Evolutionary conservation across 2,797 vertebrate genomes (phyloP), one percentile per base, ranked within the genome.

Genomic region (Crenuchus spilurus): DNA sequence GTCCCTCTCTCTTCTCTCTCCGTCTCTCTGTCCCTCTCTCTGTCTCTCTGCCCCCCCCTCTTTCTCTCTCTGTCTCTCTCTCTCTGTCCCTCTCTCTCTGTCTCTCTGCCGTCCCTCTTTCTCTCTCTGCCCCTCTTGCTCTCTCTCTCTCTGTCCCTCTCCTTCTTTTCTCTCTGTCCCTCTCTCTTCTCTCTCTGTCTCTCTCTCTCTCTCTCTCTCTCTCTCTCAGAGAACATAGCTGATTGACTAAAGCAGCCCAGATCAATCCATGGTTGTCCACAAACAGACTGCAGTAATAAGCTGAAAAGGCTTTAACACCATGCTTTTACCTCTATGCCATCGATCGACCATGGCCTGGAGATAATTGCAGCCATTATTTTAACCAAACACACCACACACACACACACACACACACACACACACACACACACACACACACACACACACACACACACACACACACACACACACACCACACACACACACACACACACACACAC

Each of bases 341-440:
- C 22, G 71, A 65, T 65, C 71, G 26, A 42, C 16, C 41, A 51
- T 44, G 22, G n/a, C 49, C 11, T 5, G n/a, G 1, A 14, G 35
- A 33, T 65, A 42, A 66, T 16, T 66, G 71, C 28, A 26, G 42
- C 49, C 61, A 66, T 65, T 65, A 65, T 65, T 73, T 58, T 42
- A 44, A 31, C 22, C 24, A 48, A 48, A 48, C 46, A 49, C 28
- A 41, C 18, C 35, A 37, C 35, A 37, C 35, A 37, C 35, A 37
- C 35, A 37, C 35, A 37, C 35, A 37, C 35, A 37, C 10, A 37
- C 35, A n/a, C 35, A 4, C 35, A 37, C 4, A 37, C 35, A 4
- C 4, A 37, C 35, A 37, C 4, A 4, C 10, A 4, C 35, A 37
- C 35, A 37, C 4, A 37, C 35, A 37, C 35, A 37, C 26, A 46